Conservation (phyloP, 37 sponge, comb jelly and placozoan genomes). For the Spongilla lacustris region DNA sequence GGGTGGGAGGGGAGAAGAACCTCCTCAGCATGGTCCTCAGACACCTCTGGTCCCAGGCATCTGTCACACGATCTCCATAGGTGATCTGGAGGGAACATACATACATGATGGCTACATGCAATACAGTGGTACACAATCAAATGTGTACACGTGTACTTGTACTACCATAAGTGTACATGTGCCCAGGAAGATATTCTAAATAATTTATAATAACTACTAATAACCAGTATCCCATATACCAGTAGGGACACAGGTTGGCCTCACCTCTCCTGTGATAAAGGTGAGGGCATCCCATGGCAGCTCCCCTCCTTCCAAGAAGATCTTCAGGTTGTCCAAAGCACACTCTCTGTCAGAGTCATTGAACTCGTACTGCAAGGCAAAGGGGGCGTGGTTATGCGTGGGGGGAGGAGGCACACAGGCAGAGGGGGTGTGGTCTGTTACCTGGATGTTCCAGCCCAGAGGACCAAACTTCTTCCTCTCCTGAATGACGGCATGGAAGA, state of each 20-base stretch:
- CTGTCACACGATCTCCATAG: slow-evolving; percentile 99
- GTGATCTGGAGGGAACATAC: slow-evolving; percentile 87
- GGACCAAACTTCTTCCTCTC: slow-evolving; percentile 99
- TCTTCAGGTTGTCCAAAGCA: slow-evolving; percentile 94
- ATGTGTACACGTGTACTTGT: too few species aligned
- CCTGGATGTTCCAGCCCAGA: slow-evolving; percentile 97
- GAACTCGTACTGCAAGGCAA: slow-evolving; percentile 90
- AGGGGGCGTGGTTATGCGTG: background rate
- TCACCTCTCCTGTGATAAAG: slow-evolving; percentile 98
- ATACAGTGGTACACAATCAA: too few species aligned
- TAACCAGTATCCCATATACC: too few species aligned
- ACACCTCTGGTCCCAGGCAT: slow-evolving; percentile 96
- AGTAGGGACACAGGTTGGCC: too few species aligned
- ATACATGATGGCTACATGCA: too few species aligned
- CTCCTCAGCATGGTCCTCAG: slow-evolving; percentile 88
- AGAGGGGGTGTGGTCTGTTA: background rate
- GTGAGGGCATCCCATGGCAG: slow-evolving; percentile 96
- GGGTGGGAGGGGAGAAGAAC: slow-evolving; percentile 87
- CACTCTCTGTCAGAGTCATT: slow-evolving; percentile 97
- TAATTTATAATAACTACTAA: too few species aligned
- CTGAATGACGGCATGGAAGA: slow-evolving; percentile 97
- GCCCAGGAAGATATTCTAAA: too few species aligned
- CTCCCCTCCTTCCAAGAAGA: slow-evolving; percentile 93
- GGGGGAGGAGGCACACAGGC: background rate
- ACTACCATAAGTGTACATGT: too few species aligned